phyloP scores from a whole-genome alignment of 2,888 invertebrate species.

The Epinotia bilunana region DNA sequence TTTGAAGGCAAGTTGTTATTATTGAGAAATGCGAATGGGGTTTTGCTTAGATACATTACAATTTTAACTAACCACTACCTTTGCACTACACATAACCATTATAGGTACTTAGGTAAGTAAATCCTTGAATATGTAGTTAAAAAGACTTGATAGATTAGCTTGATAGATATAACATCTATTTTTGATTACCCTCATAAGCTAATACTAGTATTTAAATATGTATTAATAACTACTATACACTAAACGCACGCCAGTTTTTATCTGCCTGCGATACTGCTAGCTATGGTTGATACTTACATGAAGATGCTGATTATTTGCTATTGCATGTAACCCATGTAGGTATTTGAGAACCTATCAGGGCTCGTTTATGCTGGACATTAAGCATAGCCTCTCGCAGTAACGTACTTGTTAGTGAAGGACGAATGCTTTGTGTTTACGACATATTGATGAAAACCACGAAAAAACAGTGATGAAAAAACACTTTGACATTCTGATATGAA shows the following conservation, averaged over 20 bases:
- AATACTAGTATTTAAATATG: neutral
- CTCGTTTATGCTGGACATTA: too few species aligned
- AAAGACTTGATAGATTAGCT: neutral
- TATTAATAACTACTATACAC: neutral
- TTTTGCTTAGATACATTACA: slow-evolving; percentile 10
- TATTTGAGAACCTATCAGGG: too few species aligned
- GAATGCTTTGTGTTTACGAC: too few species aligned
- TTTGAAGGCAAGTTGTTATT: slow-evolving; percentile 20
- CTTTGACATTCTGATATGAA: too few species aligned
- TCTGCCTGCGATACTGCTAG: slow-evolving; percentile 25
- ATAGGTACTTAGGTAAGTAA: neutral
- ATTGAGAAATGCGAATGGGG: slow-evolving; percentile 1
- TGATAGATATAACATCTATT: neutral
- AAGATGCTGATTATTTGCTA: neutral
- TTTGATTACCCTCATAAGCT: neutral
- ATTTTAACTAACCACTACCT: neutral
- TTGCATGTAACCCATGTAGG: too few species aligned
- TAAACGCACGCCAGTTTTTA: slow-evolving; percentile 14
- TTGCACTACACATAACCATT: neutral
- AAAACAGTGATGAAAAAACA: too few species aligned
- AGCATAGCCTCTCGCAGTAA: too few species aligned
- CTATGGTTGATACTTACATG: neutral
- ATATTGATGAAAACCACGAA: too few species aligned
- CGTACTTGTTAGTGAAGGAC: too few species aligned
- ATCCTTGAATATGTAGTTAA: neutral